Evolutionary conservation across 2,113 vertebrate species (phyloP), one percentile per base, ranked within the genome.

Genomic region (Zosterops pallidus): DNA sequence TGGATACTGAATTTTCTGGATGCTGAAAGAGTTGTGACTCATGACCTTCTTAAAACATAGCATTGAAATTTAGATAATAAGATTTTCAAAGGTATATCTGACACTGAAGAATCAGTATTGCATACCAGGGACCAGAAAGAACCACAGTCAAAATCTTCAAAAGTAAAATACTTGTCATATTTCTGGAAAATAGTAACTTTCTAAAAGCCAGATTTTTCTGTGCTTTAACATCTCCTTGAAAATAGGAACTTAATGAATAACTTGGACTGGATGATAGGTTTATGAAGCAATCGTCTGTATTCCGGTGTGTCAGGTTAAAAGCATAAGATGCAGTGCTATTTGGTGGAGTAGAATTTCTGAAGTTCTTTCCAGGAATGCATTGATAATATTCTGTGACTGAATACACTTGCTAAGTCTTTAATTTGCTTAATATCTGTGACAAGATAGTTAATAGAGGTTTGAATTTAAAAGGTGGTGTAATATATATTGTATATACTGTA

Each of bases 371-470:
- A 93, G 53, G 78, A 93, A 87, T 22, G 5, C 60, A 85, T 12
- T 88, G 78, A 85, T 90, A 90, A 87, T 84, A 65, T 82, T 78
- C 74, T 84, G 56, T 92, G 89, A 86, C 80, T 84, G 92, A 94
- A 92, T 91, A 67, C 9, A 60, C 56, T 81, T 81, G 13, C 56
- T 56, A 93, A 81, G n/a, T 94, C 91, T 93, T 94, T 89, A 95
- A 94, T 96, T 96, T 95, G 28, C 72, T 84, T 95, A 82, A 86
- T 94, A 89, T 89, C 80, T 95, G 49, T 94, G 65, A 78, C 92
- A 94, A 95, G 72, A 60, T 89, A 84, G 52, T 78, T 94, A 94
- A 84, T 78, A 92, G 69, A 67, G 37, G 60, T 37, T 89, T 89
- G 69, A 92, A 89, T 94, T 78, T 91, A 75, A 92, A 96, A 83